A percentile compares a stretch with the other conserved stretches of the same genome.
These are phyloP conservation scores for Andrena bicolor DNA, from an alignment of 2,888 invertebrate species.

Conservation along the genomic window DNA sequence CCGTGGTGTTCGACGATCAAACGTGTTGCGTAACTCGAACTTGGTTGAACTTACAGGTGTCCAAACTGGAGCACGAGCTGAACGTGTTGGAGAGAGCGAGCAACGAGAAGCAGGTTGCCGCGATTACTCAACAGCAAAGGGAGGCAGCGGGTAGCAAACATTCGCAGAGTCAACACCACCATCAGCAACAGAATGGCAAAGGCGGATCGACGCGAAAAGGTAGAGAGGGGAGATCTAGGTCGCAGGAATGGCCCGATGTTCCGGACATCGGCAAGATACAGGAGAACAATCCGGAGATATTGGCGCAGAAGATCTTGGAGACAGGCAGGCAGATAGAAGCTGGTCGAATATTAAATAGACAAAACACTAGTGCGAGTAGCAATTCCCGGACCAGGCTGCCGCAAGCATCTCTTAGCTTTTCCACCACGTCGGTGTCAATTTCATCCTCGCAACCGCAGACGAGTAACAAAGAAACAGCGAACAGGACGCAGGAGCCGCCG, in stretches of 20 bases:
- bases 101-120: slow-evolving; percentile 88
- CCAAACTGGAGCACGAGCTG: slow-evolving; percentile 92
- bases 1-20: not conserved
- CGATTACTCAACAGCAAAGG: slow-evolving; percentile 84
- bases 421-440: slow-evolving; percentile 69
- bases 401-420: slow-evolving; percentile 82
- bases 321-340: slow-evolving; percentile 96
- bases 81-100: slow-evolving; percentile 90
- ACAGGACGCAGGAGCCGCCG: slow-evolving; percentile 91
- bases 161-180: slow-evolving; percentile 76
- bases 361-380: slow-evolving; percentile 62
- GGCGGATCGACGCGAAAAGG: slow-evolving; percentile 87
- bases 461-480: slow-evolving; percentile 77
- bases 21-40: slow-evolving; percentile 15
- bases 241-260: slow-evolving; percentile 96
- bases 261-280: slow-evolving; percentile 96
- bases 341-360: slow-evolving; percentile 87
- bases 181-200: slow-evolving; percentile 78
- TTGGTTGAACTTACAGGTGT: slow-evolving; percentile 81
- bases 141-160: slow-evolving; percentile 74
- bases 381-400: slow-evolving; percentile 79
- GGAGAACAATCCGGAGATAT: slow-evolving; percentile 95
- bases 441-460: slow-evolving; percentile 72
- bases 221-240: slow-evolving; percentile 91
- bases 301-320: slow-evolving; percentile 95